Evolutionary conservation across 2,888 invertebrate genomes (phyloP).

Genomic region (Leptopilina drosophilae): DNA sequence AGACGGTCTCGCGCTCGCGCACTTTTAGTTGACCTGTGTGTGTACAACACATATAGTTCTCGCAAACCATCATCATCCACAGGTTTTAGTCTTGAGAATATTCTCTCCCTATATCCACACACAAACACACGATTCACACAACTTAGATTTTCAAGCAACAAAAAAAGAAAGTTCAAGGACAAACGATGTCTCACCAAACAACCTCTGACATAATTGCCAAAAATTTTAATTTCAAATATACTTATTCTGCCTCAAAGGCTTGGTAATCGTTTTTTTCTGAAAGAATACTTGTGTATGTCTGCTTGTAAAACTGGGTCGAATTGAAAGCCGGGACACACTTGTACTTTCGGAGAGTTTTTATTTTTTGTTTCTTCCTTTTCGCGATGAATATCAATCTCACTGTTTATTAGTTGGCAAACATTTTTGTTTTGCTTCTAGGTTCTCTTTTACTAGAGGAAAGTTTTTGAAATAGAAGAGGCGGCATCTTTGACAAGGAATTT

Average conservation of each 20-base stretch:
- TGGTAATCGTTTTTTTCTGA: not conserved
- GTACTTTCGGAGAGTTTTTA: too few species aligned
- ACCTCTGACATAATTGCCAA: conserved; percentile 5
- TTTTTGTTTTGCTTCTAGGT: not conserved
- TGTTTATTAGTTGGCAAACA: not conserved
- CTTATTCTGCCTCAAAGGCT: not conserved
- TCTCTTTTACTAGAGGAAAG: not conserved
- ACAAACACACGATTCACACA: not conserved
- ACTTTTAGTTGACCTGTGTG: conserved; percentile 25
- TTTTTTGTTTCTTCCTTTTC: conserved; percentile 2
- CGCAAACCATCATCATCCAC: not conserved
- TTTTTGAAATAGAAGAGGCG: conserved; percentile 36
- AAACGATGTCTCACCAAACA: not conserved
- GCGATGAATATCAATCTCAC: conserved; percentile 22
- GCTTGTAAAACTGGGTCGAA: conserved; percentile 16
- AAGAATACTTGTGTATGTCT: not conserved
- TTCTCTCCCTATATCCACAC: conserved; percentile 5
- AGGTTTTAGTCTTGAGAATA: conserved; percentile 19
- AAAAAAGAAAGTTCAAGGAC: conserved; percentile 20
- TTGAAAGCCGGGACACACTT: not conserved
- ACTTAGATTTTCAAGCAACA: not conserved
- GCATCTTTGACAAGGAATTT: conserved; percentile 38
- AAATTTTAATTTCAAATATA: not conserved
- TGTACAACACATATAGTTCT: not conserved
- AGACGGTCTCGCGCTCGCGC: conserved; percentile 35